Percentiles rank a stretch among this genome's conserved stretches.
Conservation (phyloP, 2,113 vertebrate genomes). For the Okapia johnstoni region DNA sequence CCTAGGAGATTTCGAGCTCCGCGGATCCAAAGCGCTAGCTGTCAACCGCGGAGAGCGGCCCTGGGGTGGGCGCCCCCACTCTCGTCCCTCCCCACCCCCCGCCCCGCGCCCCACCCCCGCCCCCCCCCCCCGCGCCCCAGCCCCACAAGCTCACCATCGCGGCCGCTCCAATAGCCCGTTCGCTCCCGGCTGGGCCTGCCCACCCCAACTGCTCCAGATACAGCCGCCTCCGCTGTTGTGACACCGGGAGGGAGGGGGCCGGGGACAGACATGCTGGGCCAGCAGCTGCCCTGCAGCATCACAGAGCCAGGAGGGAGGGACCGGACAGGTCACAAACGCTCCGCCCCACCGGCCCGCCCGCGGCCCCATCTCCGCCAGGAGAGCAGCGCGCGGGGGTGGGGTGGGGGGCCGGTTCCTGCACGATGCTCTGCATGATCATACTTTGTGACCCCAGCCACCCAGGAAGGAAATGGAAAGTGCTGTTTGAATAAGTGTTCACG, state of each 20-base stretch:
- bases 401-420: neutral
- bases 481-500: neutral
- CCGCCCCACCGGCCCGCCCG: neutral
- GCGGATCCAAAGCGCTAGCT: neutral
- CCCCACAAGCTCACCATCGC: conserved; percentile 57
- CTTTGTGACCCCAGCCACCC: neutral
- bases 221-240: conserved; percentile 55
- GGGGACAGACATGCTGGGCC: conserved; percentile 35
- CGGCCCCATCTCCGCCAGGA: neutral
- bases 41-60: neutral
- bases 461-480: neutral
- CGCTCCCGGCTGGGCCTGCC: conserved; percentile 20
- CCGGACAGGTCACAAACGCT: conserved; percentile 64
- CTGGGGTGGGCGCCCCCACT: neutral
- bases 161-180: conserved; percentile 40
- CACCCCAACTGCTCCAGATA: conserved; percentile 55
- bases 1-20: neutral
- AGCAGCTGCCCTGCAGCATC: conserved; percentile 74
- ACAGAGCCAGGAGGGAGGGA: neutral
- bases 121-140: neutral
- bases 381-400: fast-evolving
- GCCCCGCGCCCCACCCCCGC: neutral
- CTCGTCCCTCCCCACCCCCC: neutral
- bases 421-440: fast-evolving
- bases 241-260: conserved; percentile 34